Percentiles rank a stretch among this genome's conserved stretches.
These are phyloP conservation scores for Prinia subflava DNA, from an alignment of 2,113 vertebrate species.

Conservation along the genomic window DNA sequence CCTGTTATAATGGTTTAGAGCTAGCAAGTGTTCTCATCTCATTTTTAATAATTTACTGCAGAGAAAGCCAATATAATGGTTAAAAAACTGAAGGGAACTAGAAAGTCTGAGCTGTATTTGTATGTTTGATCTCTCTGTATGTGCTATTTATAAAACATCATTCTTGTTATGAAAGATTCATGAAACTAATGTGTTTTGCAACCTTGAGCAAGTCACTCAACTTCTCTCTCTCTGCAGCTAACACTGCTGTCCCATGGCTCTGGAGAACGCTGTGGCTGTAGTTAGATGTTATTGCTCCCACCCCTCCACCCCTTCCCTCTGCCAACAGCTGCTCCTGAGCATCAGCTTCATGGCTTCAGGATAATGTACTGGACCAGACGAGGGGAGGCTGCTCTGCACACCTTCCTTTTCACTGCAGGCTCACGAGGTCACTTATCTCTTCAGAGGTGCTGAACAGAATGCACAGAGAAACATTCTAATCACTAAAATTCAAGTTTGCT, in stretches of 20 bases:
- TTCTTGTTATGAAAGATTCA: constrained; percentile 17
- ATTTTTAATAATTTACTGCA: not conserved
- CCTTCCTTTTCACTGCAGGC: not conserved
- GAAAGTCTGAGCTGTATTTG: not conserved
- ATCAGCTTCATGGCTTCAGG: not conserved
- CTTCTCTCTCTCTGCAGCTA: not conserved
- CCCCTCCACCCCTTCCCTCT: not conserved
- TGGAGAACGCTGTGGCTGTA: not conserved
- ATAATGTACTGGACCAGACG: not conserved
- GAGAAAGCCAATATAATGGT: not conserved
- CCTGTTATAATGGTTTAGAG: not conserved
- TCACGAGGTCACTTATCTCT: not conserved
- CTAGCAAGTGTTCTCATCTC: not conserved
- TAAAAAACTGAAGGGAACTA: not conserved
- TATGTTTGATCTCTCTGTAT: not conserved
- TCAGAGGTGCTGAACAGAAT: not conserved
- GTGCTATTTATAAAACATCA: constrained; percentile 25
- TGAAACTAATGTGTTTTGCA: constrained; percentile 3
- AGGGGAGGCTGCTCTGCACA: not conserved
- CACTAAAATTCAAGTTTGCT: not conserved
- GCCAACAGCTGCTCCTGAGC: not conserved
- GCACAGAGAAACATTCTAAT: not conserved
- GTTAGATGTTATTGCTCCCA: not conserved
- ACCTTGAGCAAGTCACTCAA: not conserved
- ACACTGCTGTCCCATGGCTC: not conserved